Percentiles rank a stretch among this genome's conserved stretches.
Conservation (phyloP, 2,888 invertebrate genomes). For the Tetrapedia diversipes region DNA sequence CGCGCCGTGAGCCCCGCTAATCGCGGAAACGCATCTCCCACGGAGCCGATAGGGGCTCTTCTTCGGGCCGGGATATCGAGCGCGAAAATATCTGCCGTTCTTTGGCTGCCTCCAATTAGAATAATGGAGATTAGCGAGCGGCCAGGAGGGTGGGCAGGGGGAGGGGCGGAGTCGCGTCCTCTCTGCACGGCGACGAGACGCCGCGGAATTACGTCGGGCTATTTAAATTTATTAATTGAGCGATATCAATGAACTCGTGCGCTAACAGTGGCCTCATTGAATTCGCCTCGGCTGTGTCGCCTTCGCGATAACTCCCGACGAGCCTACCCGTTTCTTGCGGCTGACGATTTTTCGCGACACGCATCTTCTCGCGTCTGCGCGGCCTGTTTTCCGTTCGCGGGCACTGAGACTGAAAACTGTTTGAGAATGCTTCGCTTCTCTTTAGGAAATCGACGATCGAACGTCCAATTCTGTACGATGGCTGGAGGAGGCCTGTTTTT, state of each 20-base stretch:
- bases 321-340: conserved; percentile 24
- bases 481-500: too few species aligned
- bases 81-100: conserved; percentile 34
- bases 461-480: too few species aligned
- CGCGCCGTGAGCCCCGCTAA: conserved; percentile 8
- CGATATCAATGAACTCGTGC: conserved; percentile 81
- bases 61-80: conserved; percentile 31
- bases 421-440: too few species aligned
- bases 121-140: conserved; percentile 62
- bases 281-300: conserved; percentile 67
- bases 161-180: background rate
- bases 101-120: conserved; percentile 52
- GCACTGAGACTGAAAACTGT: too few species aligned
- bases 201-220: conserved; percentile 75
- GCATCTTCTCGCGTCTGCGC: conserved; percentile 21
- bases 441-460: too few species aligned
- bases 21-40: conserved; percentile 29
- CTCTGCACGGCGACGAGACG: conserved; percentile 58
- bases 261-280: conserved; percentile 81
- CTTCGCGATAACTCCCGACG: conserved; percentile 61
- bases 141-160: conserved; percentile 23
- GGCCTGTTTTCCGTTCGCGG: background rate
- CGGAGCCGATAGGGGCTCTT: conserved; percentile 13
- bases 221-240: conserved; percentile 82
- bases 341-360: conserved; percentile 32